Evolutionary conservation across 1,140 invertebrate genomes (phyloP).

Genomic region (Drosophila mauritiana): DNA sequence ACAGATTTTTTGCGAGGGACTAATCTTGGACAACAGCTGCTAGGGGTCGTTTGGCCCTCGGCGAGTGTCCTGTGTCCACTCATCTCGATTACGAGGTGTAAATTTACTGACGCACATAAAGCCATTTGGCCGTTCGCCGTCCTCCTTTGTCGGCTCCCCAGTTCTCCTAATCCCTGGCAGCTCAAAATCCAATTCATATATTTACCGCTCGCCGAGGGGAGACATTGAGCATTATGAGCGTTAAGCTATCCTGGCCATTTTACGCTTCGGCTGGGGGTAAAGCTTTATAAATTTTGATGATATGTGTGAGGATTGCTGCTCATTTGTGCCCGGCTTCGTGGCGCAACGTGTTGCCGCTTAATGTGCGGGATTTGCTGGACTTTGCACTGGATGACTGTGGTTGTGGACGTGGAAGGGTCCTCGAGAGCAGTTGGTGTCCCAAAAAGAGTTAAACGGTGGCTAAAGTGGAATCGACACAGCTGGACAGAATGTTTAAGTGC

Average conservation of each 20-base stretch:
- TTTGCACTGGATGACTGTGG: conserved; percentile 23
- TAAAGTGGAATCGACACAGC: neutral
- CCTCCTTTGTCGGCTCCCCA: conserved; percentile 24
- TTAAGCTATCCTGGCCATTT: conserved; percentile 72
- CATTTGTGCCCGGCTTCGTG: conserved; percentile 55
- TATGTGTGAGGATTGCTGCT: conserved; percentile 48
- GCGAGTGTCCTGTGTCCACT: conserved; percentile 58
- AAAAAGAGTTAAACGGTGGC: conserved; percentile 33
- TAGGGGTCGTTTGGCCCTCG: conserved; percentile 31
- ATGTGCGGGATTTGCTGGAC: conserved; percentile 46
- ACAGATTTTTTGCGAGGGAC: conserved; percentile 67
- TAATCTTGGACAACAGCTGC: conserved; percentile 77
- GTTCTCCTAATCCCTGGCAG: conserved; percentile 53
- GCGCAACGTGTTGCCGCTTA: conserved; percentile 63
- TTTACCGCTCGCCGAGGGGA: conserved; percentile 68
- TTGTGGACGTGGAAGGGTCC: conserved; percentile 2
- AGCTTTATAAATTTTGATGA: conserved; percentile 77
- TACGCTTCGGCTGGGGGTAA: conserved; percentile 38
- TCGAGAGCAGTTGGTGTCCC: neutral
- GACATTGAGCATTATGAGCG: conserved; percentile 70
- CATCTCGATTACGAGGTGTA: conserved; percentile 83
- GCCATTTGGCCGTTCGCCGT: conserved; percentile 59
- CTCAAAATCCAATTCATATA: conserved; percentile 81
- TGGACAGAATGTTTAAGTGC: conserved; percentile 3
- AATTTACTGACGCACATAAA: conserved; percentile 82